phyloP scores from a whole-genome alignment of 2,888 invertebrate species.

The Cheilosia urbana region DNA sequence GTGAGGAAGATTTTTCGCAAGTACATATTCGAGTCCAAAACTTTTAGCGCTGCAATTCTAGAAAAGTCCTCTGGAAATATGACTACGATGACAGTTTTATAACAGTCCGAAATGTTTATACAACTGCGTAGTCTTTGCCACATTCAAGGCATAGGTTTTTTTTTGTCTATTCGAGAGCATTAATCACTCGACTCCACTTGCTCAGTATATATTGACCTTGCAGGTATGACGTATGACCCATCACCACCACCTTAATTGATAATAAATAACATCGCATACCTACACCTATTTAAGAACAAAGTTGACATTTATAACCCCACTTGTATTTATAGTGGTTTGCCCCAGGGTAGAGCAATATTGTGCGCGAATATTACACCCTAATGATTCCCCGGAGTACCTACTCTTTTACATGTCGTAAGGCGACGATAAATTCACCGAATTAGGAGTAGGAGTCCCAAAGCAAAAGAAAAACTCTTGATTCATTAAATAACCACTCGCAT shows the following conservation, averaged over 20 bases:
- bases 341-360: background rate
- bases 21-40: too few species aligned
- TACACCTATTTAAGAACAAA: background rate
- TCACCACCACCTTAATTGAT: background rate
- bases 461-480: slow-evolving; percentile 43
- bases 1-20: too few species aligned
- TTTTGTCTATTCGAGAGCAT: too few species aligned
- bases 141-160: too few species aligned
- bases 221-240: background rate
- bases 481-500: slow-evolving; percentile 34
- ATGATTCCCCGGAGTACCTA: slow-evolving; percentile 11
- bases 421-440: slow-evolving; percentile 34
- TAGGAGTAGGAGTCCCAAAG: slow-evolving; percentile 11
- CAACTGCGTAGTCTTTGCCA: too few species aligned
- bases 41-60: too few species aligned
- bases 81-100: too few species aligned
- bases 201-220: too few species aligned
- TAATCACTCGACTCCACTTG: too few species aligned
- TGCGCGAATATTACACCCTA: background rate
- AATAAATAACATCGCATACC: background rate
- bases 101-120: too few species aligned
- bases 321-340: background rate
- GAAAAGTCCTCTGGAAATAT: too few species aligned
- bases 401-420: slow-evolving; percentile 31
- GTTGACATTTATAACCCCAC: background rate